Conservation (phyloP, 2,797 vertebrate genomes). For the Spheniscus humboldti region DNA sequence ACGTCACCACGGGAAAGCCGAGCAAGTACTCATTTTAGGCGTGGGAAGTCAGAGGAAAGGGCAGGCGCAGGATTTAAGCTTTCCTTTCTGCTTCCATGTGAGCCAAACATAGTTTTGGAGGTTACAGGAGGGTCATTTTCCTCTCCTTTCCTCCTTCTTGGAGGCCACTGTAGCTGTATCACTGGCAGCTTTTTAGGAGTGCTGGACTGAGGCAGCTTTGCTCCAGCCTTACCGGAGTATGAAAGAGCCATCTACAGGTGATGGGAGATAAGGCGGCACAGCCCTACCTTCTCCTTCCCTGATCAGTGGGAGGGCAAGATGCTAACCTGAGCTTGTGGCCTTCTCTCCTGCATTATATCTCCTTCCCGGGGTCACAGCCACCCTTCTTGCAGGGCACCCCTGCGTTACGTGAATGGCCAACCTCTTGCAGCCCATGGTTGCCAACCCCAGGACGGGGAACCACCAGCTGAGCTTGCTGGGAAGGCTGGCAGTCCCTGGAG, state of each 20-base stretch:
- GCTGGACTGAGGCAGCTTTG: background rate
- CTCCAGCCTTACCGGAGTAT: background rate
- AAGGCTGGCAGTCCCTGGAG: background rate
- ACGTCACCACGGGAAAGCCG: background rate
- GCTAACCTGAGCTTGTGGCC: background rate
- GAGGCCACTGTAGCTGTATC: background rate
- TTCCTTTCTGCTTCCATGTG: slow-evolving; percentile 37
- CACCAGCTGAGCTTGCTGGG: background rate
- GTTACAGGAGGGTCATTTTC: slow-evolving; percentile 37
- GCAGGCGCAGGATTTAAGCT: background rate
- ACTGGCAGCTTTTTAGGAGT: background rate
- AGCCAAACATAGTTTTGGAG: slow-evolving; percentile 37
- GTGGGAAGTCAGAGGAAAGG: slow-evolving; percentile 4
- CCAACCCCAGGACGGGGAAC: background rate
- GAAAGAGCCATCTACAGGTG: slow-evolving; percentile 61
- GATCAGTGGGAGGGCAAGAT: background rate
- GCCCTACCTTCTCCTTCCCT: background rate
- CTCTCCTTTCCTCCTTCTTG: background rate
- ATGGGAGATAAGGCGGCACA: slow-evolving; percentile 21
- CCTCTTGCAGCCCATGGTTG: background rate
- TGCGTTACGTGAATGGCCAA: background rate
- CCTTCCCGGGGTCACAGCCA: background rate
- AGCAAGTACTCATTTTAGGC: background rate
- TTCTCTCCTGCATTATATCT: background rate
- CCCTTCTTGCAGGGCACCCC: background rate